Percentiles rank a stretch among this genome's conserved stretches.
phyloP scores from a whole-genome alignment of 2,113 vertebrate genomes.

The Sander lucioperca region DNA sequence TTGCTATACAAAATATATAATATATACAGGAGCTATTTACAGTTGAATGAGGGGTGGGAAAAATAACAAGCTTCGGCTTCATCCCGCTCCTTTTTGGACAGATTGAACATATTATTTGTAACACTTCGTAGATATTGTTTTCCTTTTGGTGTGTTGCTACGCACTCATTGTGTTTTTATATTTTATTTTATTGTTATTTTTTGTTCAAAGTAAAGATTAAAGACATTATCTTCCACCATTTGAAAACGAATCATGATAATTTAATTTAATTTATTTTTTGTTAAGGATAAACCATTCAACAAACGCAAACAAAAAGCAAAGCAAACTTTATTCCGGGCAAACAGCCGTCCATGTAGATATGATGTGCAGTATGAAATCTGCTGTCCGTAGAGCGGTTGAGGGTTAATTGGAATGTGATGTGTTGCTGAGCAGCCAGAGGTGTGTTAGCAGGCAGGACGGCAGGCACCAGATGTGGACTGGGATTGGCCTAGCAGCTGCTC shows the following conservation, averaged over 20 bases:
- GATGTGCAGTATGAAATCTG: not conserved
- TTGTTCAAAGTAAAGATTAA: no score
- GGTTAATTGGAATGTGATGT: conserved; percentile 42
- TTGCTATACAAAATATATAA: no score
- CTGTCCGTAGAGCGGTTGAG: conserved; percentile 16
- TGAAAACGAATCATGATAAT: not conserved
- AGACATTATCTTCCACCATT: not conserved
- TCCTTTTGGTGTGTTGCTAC: no score
- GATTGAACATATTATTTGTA: no score
- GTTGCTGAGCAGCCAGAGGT: conserved; percentile 45
- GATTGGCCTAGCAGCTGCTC: conserved; percentile 53
- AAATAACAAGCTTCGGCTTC: no score
- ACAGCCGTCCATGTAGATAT: not conserved
- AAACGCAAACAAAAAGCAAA: not conserved
- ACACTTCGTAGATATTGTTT: no score
- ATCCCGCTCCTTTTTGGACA: no score
- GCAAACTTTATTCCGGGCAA: not conserved
- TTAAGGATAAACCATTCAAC: not conserved
- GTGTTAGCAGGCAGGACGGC: conserved; percentile 41
- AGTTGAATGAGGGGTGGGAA: no score
- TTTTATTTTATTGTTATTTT: no score
- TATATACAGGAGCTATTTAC: no score
- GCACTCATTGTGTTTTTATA: no score
- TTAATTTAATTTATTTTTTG: no score
- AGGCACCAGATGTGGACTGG: conserved; percentile 51